These are phyloP conservation scores for Prinia subflava DNA, from an alignment of 2,113 vertebrate genomes.

Conservation along the genomic window DNA sequence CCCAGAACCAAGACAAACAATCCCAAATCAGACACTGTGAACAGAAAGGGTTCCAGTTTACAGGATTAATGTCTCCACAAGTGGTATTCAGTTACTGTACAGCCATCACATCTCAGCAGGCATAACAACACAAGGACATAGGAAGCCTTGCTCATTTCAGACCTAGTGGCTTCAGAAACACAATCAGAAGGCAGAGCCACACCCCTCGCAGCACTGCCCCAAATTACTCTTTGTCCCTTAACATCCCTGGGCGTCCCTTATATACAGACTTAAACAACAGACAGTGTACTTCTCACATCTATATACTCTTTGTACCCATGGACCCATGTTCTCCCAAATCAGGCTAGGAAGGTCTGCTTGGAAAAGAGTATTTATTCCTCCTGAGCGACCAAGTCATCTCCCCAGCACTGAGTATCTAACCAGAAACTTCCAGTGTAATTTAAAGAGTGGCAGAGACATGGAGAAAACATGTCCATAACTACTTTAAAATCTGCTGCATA, in stretches of 20 bases:
- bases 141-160: not conserved
- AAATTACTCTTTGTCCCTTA: not conserved
- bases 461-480: not conserved
- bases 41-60: not conserved
- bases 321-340: not conserved
- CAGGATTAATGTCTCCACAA: not conserved
- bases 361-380: not conserved
- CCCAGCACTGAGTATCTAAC: not conserved
- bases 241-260: not conserved
- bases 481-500: not conserved
- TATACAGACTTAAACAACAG: not conserved
- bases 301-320: accelerated
- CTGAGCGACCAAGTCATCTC: not conserved
- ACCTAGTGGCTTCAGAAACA: not conserved
- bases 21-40: not conserved
- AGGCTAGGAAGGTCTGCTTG: not conserved
- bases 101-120: not conserved
- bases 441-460: not conserved
- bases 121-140: not conserved
- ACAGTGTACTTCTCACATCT: not conserved
- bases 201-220: not conserved
- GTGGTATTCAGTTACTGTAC: not conserved
- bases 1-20: not conserved
- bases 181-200: not conserved
- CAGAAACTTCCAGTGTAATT: not conserved